Conservation (phyloP, 2,888 invertebrate species). For the Drosophila kuntzei region DNA sequence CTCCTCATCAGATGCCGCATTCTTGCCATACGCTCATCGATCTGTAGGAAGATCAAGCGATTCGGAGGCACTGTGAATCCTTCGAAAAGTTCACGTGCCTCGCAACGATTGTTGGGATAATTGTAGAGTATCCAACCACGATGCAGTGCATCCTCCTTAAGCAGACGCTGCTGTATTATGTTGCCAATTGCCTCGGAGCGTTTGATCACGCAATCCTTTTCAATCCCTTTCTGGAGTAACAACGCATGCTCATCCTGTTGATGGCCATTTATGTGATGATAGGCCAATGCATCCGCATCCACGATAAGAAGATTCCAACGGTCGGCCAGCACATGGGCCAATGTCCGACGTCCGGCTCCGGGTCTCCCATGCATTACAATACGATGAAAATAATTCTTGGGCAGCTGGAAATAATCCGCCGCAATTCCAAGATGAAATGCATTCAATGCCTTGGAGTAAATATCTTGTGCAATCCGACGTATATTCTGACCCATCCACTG, state of each 20-base stretch:
- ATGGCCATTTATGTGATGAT: slow-evolving; percentile 67
- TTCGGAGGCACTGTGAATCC: slow-evolving; percentile 87
- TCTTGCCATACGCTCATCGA: slow-evolving; percentile 71
- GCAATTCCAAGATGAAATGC: slow-evolving; percentile 52
- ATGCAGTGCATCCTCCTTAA: slow-evolving; percentile 86
- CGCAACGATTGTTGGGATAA: slow-evolving; percentile 86
- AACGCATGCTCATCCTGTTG: slow-evolving; percentile 52
- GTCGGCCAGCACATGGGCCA: slow-evolving; percentile 86
- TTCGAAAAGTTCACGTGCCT: slow-evolving; percentile 87
- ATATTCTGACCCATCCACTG: slow-evolving; percentile 79
- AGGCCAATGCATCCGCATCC: slow-evolving; percentile 76
- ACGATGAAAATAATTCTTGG: slow-evolving; percentile 84
- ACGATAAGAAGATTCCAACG: slow-evolving; percentile 86
- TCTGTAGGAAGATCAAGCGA: slow-evolving; percentile 80
- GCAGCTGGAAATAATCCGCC: slow-evolving; percentile 67
- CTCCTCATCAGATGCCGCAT: slow-evolving; percentile 66
- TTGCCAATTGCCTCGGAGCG: slow-evolving; percentile 70
- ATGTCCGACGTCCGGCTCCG: slow-evolving; percentile 87
- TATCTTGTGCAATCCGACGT: slow-evolving; percentile 65
- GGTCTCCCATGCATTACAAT: slow-evolving; percentile 87
- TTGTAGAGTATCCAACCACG: slow-evolving; percentile 88
- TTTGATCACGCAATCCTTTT: slow-evolving; percentile 57
- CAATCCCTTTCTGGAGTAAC: slow-evolving; percentile 66
- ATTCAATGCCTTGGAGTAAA: slow-evolving; percentile 70
- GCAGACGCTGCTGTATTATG: slow-evolving; percentile 75